Base-by-base conservation (phyloP, 2,797 vertebrate genomes). In the Lutjanus argentimaculatus region DNA sequence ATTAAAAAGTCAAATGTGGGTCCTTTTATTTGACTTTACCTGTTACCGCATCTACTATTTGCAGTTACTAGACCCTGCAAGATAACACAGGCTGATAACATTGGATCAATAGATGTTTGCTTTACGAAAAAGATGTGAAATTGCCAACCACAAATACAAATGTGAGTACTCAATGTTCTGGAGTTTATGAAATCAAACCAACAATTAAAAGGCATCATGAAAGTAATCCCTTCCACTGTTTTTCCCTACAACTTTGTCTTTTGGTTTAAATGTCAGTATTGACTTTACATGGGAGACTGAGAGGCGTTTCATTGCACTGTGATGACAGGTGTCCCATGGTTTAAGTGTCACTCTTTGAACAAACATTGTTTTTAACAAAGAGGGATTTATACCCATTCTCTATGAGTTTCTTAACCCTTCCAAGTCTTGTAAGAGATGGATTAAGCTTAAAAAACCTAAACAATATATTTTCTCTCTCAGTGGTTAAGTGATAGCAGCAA, bases 281-380 rank as follows among this genome's bases (percentile, higher is more conserved):
- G 43, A 0, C 9, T 21, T 61, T 25, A 36, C 42, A 11, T 11
- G 13, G 40, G 14, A 65, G 57, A 72, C 12, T 22, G 5, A 55
- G 4, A 42, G 21, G 6, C 1, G 12, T 11, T 8, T 52, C 46
- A 58, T 2, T 19, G 8, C n/a, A 65, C 12, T 49, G n/a, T 30
- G 30, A 49, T 64, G 43, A 57, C 65, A 64, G 57, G 25, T 49
- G 49, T 56, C 57, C 30, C 2, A 0, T n/a, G 2, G 13, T 30
- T 72, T 21, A 62, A 36, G 45, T 75, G 51, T 36, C 21, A 12
- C 17, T 19, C 42, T 61, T 25, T 45, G 11, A 70, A 25, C 3
- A 70, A 70, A 57, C 25, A 56, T 7, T 48, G 52, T 65, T 61
- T 79, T 58, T 16, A 55, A 40, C 21, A 63, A 67, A 62, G n/a